These are phyloP conservation scores for Mactromeris polynyma DNA, from an alignment of 2,888 invertebrate species.

Conservation along the genomic window DNA sequence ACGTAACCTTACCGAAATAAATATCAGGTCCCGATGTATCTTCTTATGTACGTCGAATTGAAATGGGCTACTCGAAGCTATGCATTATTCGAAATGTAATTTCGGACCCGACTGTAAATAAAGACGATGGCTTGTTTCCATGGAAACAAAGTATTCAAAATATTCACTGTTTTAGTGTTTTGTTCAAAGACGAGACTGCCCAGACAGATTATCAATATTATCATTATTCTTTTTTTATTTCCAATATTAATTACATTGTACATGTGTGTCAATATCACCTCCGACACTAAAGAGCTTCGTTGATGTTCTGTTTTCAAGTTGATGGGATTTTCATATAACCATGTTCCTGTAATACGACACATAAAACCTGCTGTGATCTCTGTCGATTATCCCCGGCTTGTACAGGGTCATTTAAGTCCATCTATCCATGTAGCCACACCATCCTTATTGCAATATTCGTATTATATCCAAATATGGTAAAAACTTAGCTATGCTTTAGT, in stretches of 20 bases:
- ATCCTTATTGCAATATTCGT: conserved; percentile 34
- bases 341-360: background rate
- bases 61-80: no score
- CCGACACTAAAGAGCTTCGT: background rate
- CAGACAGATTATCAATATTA: no score
- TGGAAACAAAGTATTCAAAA: no score
- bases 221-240: background rate
- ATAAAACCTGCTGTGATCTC: background rate
- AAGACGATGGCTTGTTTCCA: no score
- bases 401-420: conserved; percentile 30
- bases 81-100: no score
- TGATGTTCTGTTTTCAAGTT: background rate
- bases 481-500: conserved; percentile 43
- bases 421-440: conserved; percentile 2
- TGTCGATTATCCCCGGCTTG: background rate
- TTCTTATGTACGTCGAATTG: no score
- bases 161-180: no score
- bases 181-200: no score
- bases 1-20: no score
- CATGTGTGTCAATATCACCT: background rate
- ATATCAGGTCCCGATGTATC: no score
- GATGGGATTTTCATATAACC: conserved; percentile 6
- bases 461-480: conserved; percentile 57
- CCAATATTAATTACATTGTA: conserved; percentile 3
- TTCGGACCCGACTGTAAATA: no score